phyloP scores from a whole-genome alignment of 2,113 vertebrate genomes.

The Daphoenositta chrysoptera region DNA sequence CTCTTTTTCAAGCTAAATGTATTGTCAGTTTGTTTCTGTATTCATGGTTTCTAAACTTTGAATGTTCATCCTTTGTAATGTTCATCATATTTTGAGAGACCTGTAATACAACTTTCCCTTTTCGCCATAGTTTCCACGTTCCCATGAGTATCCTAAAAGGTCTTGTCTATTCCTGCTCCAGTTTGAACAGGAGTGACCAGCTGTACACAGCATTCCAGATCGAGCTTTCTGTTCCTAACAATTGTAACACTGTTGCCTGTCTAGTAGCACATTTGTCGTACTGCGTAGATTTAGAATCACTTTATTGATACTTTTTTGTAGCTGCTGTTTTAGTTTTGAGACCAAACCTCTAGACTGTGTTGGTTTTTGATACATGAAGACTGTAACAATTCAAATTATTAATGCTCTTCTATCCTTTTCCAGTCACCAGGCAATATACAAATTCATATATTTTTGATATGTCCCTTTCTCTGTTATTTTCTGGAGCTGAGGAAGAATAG shows the following conservation, averaged over 20 bases:
- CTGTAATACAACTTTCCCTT: background rate
- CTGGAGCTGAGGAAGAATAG: background rate
- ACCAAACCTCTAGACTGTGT: background rate
- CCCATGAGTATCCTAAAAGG: background rate
- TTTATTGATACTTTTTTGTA: background rate
- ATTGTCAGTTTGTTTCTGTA: background rate
- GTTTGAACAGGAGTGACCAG: background rate
- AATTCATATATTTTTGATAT: background rate
- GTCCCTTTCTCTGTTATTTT: background rate
- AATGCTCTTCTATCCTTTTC: background rate
- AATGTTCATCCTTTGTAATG: background rate
- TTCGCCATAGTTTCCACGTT: accelerated
- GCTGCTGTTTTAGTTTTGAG: background rate
- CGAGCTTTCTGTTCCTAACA: background rate
- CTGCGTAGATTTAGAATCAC: background rate
- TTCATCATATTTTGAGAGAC: background rate
- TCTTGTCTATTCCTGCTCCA: background rate
- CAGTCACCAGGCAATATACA: background rate
- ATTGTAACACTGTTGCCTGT: background rate
- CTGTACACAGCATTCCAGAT: background rate
- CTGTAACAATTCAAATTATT: background rate
- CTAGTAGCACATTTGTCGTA: background rate
- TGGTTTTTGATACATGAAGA: background rate
- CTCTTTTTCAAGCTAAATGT: background rate
- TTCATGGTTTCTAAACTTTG: background rate